phyloP scores from a whole-genome alignment of 2,888 invertebrate species.

The Antitype chi region DNA sequence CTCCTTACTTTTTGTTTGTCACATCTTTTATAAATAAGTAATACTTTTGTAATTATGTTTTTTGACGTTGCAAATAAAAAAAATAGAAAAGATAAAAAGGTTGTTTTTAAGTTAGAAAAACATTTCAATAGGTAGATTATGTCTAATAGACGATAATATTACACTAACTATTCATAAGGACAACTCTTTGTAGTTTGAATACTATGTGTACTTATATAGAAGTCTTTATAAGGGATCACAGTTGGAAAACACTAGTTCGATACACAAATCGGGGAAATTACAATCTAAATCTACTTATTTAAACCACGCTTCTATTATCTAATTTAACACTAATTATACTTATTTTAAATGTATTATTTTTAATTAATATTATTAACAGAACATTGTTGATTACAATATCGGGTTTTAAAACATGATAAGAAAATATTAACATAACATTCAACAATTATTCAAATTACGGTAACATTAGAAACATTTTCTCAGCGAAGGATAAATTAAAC shows the following conservation, averaged over 20 bases:
- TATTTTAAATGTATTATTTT: slow-evolving; percentile 22
- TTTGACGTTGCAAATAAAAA: slow-evolving; percentile 32
- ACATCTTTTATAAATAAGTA: slow-evolving; percentile 9
- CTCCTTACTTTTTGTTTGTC: slow-evolving; percentile 18
- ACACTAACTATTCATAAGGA: slow-evolving; percentile 72
- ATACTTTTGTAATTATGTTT: background rate
- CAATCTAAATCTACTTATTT: slow-evolving; percentile 63
- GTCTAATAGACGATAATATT: slow-evolving; percentile 61
- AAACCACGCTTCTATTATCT: slow-evolving; percentile 51
- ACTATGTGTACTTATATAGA: slow-evolving; percentile 85
- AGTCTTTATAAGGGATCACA: slow-evolving; percentile 91
- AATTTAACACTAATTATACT: slow-evolving; percentile 49
- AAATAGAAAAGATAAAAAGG: slow-evolving; percentile 36
- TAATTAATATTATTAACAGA: slow-evolving; percentile 21
- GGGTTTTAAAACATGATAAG: background rate
- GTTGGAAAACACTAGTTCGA: slow-evolving; percentile 88
- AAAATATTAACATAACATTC: slow-evolving; percentile 22
- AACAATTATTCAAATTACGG: slow-evolving; percentile 20
- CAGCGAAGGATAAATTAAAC: background rate
- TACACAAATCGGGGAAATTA: slow-evolving; percentile 80
- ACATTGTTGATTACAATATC: slow-evolving; percentile 25
- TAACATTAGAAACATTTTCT: slow-evolving; percentile 15
- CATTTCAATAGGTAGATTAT: slow-evolving; percentile 47
- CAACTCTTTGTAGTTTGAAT: slow-evolving; percentile 72
- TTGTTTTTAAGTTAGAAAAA: slow-evolving; percentile 38